Percentiles rank a stretch among this genome's conserved stretches.
These are phyloP conservation scores for Drosophila subpulchrella DNA, from an alignment of 1,140 invertebrate species.

Conservation along the genomic window DNA sequence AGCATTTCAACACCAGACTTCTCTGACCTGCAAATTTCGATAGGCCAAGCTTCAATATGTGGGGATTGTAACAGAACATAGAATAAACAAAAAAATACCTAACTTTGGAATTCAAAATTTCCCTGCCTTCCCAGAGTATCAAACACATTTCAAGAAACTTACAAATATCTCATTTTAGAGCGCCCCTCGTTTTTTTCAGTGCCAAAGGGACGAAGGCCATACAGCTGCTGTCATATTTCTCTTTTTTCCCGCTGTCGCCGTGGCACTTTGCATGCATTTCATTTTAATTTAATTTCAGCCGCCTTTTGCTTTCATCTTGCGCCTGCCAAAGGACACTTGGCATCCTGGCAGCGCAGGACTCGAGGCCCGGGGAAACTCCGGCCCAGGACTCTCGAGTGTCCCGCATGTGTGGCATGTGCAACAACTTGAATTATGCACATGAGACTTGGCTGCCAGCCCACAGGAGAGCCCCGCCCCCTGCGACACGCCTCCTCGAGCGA, in stretches of 20 bases:
- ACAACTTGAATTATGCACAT: slow-evolving; percentile 82
- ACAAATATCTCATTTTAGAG: no score
- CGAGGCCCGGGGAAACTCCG: slow-evolving; percentile 9
- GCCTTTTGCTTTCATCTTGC: slow-evolving; percentile 78
- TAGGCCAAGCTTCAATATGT: no score
- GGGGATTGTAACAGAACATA: no score
- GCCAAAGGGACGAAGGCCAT: slow-evolving; percentile 2
- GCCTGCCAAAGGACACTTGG: slow-evolving; percentile 55
- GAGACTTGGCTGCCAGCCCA: slow-evolving; percentile 50
- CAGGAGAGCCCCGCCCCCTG: slow-evolving; percentile 9
- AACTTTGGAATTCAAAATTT: no score
- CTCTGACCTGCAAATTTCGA: no score
- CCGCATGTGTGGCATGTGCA: slow-evolving; percentile 74
- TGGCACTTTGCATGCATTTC: slow-evolving; percentile 80
- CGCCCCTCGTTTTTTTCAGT: neutral
- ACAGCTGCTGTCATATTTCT: slow-evolving; percentile 23
- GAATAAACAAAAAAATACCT: no score
- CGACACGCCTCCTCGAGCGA: slow-evolving; percentile 29
- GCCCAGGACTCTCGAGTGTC: slow-evolving; percentile 52
- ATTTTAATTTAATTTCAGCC: slow-evolving; percentile 80
- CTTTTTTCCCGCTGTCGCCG: slow-evolving; percentile 15
- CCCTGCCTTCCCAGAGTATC: no score
- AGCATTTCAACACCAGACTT: no score
- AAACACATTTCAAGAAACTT: no score
- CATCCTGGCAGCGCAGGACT: slow-evolving; percentile 32